Percentiles rank a stretch among this genome's conserved stretches.
Evolutionary conservation across 2,113 vertebrate genomes (phyloP).

Genomic region (Alethe castanea): DNA sequence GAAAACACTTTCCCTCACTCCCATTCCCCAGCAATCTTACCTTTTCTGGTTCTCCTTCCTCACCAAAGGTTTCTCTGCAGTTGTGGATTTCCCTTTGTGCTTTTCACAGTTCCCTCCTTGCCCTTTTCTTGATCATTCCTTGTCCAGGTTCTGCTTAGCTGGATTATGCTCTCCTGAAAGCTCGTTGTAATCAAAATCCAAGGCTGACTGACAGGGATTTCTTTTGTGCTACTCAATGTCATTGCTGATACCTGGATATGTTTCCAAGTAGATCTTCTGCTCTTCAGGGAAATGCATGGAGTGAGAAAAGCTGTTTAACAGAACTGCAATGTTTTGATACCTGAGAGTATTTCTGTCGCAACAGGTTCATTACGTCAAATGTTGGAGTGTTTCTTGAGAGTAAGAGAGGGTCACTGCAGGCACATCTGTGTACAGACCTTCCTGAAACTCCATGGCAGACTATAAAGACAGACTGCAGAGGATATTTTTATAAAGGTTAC

Average conservation of each 20-base stretch:
- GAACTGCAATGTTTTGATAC: background rate
- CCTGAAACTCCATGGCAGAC: background rate
- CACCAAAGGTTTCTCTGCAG: constrained; percentile 41
- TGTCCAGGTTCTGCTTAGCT: constrained; percentile 12
- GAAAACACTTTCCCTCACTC: constrained; percentile 33
- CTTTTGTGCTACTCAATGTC: background rate
- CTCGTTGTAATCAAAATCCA: background rate
- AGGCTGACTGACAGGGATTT: constrained; percentile 4
- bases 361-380: background rate
- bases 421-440: background rate
- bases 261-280: constrained; percentile 4
- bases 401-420: background rate
- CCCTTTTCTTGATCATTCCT: constrained; percentile 7
- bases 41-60: constrained; percentile 53
- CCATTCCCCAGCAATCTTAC: constrained; percentile 38
- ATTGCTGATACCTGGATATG: background rate
- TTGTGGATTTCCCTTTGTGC: constrained; percentile 24
- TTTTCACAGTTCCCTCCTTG: constrained; percentile 16
- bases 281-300: background rate
- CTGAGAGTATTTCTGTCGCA: background rate
- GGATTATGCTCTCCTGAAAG: background rate
- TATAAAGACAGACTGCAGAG: background rate
- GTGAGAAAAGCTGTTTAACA: background rate
- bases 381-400: background rate
- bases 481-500: background rate